Evolutionary conservation across 2,113 vertebrate species (phyloP).

Genomic region (Entomyzon cyanotis): DNA sequence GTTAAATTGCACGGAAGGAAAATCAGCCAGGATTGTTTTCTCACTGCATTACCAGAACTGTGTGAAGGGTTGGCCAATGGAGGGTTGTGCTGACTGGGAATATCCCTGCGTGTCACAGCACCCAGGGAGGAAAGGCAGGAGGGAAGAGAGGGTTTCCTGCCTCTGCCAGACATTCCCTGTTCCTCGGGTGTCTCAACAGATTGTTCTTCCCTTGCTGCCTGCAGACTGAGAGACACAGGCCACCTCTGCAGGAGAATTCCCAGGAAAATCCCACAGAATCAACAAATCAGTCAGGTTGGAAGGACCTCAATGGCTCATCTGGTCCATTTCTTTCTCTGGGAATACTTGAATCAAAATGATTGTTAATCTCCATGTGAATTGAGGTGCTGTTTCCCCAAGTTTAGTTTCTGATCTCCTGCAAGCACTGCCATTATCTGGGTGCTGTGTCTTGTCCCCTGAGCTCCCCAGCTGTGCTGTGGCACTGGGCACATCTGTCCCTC

Average conservation of each 20-base stretch:
- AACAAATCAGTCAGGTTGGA: rapidly evolving
- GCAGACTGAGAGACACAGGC: not conserved
- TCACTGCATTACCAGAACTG: not conserved
- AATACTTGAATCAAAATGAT: not conserved
- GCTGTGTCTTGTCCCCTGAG: not conserved
- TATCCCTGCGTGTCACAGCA: not conserved
- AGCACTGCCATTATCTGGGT: not conserved
- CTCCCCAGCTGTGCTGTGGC: not conserved
- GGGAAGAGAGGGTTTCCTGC: not conserved
- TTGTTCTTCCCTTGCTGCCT: not conserved
- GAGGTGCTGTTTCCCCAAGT: not conserved
- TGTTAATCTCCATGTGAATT: not conserved
- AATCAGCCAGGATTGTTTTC: not conserved
- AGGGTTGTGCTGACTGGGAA: not conserved
- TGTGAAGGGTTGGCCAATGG: not conserved
- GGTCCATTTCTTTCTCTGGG: not conserved
- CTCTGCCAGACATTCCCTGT: not conserved
- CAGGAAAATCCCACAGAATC: not conserved
- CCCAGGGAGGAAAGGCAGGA: not conserved
- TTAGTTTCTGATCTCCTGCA: not conserved
- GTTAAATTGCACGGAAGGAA: not conserved
- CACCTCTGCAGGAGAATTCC: not conserved
- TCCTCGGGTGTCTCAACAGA: not conserved
- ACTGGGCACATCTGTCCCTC: not conserved
- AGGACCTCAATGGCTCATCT: not conserved